phyloP scores from a whole-genome alignment of 2,113 vertebrate species.

The Larimichthys crocea region DNA sequence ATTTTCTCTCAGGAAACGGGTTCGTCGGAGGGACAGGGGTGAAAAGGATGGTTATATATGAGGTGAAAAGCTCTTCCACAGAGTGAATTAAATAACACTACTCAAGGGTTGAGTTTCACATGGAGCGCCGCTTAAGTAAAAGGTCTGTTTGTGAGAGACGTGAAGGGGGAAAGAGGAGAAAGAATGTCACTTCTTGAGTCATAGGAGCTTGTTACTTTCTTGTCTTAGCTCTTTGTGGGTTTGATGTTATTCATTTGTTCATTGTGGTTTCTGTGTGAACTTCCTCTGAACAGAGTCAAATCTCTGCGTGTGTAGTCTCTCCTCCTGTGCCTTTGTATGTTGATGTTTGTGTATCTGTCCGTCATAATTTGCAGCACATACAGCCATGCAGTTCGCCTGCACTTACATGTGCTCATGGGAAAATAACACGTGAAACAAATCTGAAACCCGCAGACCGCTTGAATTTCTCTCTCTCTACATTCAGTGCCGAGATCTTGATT shows the following conservation, averaged over 20 bases:
- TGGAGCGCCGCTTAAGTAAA: not conserved
- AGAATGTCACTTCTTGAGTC: constrained; percentile 35
- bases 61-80: not conserved
- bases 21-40: constrained; percentile 26
- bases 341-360: not conserved
- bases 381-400: not conserved
- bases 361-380: constrained; percentile 5
- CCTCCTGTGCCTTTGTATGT: constrained; percentile 1
- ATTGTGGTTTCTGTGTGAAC: constrained; percentile 64
- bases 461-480: not conserved
- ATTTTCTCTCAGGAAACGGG: constrained; percentile 26
- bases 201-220: constrained; percentile 21
- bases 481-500: not conserved
- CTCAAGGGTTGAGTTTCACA: constrained; percentile 25
- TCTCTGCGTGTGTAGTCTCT: not conserved
- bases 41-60: not conserved
- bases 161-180: constrained; percentile 8
- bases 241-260: constrained; percentile 48
- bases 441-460: not conserved
- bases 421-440: constrained; percentile 5
- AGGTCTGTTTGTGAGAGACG: constrained; percentile 8
- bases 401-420: not conserved
- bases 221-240: constrained; percentile 61
- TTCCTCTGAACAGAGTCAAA: constrained; percentile 28
- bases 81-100: constrained; percentile 19